A percentile compares a stretch with the other conserved stretches of the same genome.
These are phyloP conservation scores for Clunio marinus DNA, from an alignment of 2,888 invertebrate species.

Conservation along the genomic window DNA sequence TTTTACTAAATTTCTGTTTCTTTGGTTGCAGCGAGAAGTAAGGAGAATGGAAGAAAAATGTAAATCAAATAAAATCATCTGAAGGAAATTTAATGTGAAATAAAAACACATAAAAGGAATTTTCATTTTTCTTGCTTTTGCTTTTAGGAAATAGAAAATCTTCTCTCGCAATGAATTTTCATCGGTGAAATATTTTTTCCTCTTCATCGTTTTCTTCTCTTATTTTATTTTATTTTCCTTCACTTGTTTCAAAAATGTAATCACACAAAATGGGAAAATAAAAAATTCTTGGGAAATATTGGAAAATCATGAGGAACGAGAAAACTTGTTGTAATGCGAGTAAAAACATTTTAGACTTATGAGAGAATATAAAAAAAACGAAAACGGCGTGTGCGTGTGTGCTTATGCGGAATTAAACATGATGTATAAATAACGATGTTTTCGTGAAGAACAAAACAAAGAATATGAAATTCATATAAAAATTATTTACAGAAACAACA, in stretches of 20 bases:
- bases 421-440: too few species aligned
- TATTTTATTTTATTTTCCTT: too few species aligned
- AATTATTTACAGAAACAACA: background rate
- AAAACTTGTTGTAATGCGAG: too few species aligned
- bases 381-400: too few species aligned
- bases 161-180: background rate
- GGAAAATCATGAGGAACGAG: slow-evolving; percentile 12
- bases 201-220: too few species aligned
- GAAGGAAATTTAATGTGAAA: slow-evolving; percentile 19
- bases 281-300: slow-evolving; percentile 9
- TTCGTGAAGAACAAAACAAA: too few species aligned
- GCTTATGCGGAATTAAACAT: too few species aligned
- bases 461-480: background rate
- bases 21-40: background rate
- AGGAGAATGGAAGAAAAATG: background rate
- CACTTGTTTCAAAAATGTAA: too few species aligned
- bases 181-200: too few species aligned
- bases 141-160: background rate
- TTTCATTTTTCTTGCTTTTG: slow-evolving; percentile 10
- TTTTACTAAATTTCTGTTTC: background rate
- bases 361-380: too few species aligned
- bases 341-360: too few species aligned
- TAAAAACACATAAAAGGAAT: slow-evolving; percentile 12
- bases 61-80: background rate
- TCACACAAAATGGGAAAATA: slow-evolving; percentile 16